Conservation (phyloP, 2,113 vertebrate species). For the Pholis gunnellus region DNA sequence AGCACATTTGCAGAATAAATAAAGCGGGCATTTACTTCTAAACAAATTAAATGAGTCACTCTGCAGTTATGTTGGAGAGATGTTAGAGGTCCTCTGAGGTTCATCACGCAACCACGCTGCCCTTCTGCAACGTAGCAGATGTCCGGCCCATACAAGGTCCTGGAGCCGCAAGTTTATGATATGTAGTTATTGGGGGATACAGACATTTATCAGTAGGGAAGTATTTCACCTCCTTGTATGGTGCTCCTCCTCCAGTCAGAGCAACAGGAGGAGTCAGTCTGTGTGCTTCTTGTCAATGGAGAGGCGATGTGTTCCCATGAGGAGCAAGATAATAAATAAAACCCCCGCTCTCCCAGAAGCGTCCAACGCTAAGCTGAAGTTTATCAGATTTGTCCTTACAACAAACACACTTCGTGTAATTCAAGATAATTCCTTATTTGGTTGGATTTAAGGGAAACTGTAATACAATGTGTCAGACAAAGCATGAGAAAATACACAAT, state of each 20-base stretch:
- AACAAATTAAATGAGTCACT: slow-evolving; percentile 67
- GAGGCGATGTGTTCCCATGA: slow-evolving; percentile 45
- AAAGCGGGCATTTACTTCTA: slow-evolving; percentile 53
- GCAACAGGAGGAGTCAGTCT: slow-evolving; percentile 52
- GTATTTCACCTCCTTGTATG: slow-evolving; percentile 83
- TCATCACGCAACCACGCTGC: slow-evolving; percentile 40
- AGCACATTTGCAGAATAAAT: slow-evolving; percentile 62
- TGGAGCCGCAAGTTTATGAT: slow-evolving; percentile 74
- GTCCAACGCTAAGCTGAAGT: slow-evolving; percentile 7
- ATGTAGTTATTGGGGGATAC: slow-evolving; percentile 79
- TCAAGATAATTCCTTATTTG: slow-evolving; percentile 13
- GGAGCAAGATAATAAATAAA: slow-evolving; percentile 58
- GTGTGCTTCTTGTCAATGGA: slow-evolving; percentile 75
- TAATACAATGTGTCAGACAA: slow-evolving; percentile 3
- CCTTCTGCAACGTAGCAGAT: slow-evolving; percentile 55
- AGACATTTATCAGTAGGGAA: slow-evolving; percentile 80
- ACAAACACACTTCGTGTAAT: slow-evolving; percentile 9
- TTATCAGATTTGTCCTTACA: slow-evolving; percentile 25
- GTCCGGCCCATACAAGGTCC: slow-evolving; percentile 81
- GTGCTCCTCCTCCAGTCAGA: slow-evolving; percentile 69
- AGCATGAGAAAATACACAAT: slow-evolving; percentile 39
- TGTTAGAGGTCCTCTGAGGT: slow-evolving; percentile 47
- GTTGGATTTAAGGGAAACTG: background rate
- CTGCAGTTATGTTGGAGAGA: slow-evolving; percentile 49
- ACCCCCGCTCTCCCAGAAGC: slow-evolving; percentile 5